Evolutionary conservation across 2,113 vertebrate species (phyloP).

Genomic region (Tapirus terrestris): DNA sequence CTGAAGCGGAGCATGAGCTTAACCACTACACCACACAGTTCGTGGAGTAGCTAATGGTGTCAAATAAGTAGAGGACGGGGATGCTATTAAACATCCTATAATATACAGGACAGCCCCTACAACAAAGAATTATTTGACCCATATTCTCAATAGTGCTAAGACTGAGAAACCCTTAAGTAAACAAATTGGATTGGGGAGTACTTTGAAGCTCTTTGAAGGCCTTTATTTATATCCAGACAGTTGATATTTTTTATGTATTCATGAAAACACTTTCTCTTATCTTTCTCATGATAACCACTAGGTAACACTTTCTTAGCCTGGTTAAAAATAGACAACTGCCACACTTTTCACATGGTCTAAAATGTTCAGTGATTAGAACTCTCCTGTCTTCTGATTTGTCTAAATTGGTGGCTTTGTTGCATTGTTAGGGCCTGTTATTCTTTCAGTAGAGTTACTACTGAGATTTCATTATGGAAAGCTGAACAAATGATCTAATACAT

Average conservation of each 20-base stretch:
- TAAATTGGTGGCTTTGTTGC: conserved; percentile 43
- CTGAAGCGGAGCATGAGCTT: too few relatives aligned
- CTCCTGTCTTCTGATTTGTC: neutral
- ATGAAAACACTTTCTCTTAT: conserved; percentile 18
- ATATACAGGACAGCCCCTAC: neutral
- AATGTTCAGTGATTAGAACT: conserved; percentile 28
- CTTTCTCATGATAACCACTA: neutral
- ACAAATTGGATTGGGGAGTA: neutral
- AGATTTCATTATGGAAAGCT: conserved; percentile 56
- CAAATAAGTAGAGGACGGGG: neutral
- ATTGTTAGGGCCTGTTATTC: neutral
- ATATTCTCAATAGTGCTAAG: neutral
- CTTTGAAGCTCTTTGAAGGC: neutral
- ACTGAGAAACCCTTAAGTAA: neutral
- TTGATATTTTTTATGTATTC: conserved; percentile 11
- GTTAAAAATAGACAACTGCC: conserved; percentile 44
- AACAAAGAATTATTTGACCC: neutral
- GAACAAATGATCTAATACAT: conserved; percentile 53
- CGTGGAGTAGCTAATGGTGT: neutral
- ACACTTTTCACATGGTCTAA: conserved; percentile 30
- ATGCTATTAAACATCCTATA: neutral
- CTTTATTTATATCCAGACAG: neutral
- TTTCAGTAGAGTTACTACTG: neutral
- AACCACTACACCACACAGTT: neutral
- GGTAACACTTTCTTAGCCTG: neutral